Conservation (phyloP, 2,888 invertebrate genomes). For the Heteromurus nitidus region DNA sequence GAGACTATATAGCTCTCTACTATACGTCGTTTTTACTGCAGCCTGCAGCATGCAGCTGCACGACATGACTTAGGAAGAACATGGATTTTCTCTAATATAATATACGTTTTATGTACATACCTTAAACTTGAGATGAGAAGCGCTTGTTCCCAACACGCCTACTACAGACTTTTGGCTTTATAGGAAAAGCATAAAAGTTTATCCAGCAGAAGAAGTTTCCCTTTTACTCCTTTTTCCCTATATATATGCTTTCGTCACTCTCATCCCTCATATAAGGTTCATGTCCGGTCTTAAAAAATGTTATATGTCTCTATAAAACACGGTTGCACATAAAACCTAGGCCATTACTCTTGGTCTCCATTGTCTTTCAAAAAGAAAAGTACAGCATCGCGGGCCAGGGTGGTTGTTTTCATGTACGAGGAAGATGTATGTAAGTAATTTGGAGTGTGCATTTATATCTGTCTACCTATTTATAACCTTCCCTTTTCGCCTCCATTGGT, state of each 20-base stretch:
- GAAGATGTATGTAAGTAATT: slow-evolving; percentile 1
- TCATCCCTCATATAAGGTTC: slow-evolving; percentile 40
- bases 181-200: slow-evolving; percentile 24
- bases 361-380: slow-evolving; percentile 30
- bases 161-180: no score
- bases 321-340: slow-evolving; percentile 46
- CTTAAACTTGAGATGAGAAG: no score
- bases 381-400: slow-evolving; percentile 4
- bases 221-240: no score
- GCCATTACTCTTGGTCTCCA: slow-evolving; percentile 45
- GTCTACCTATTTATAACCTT: slow-evolving; percentile 15
- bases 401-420: slow-evolving; percentile 20
- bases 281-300: slow-evolving; percentile 47
- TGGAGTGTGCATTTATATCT: neutral
- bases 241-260: slow-evolving; percentile 23
- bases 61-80: no score
- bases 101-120: no score
- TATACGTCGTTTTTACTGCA: no score
- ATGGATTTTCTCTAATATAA: no score
- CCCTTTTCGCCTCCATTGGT: neutral
- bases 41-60: neutral
- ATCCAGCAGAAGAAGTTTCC: slow-evolving; percentile 16
- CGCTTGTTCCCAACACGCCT: no score
- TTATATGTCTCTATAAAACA: slow-evolving; percentile 37
- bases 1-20: neutral